Evolutionary conservation across 30 jellyfish, hydroid and myxozoan genomes (phyloP), one percentile per base, ranked within the genome.

Genomic region (Hydractinia symbiolongicarpus): DNA sequence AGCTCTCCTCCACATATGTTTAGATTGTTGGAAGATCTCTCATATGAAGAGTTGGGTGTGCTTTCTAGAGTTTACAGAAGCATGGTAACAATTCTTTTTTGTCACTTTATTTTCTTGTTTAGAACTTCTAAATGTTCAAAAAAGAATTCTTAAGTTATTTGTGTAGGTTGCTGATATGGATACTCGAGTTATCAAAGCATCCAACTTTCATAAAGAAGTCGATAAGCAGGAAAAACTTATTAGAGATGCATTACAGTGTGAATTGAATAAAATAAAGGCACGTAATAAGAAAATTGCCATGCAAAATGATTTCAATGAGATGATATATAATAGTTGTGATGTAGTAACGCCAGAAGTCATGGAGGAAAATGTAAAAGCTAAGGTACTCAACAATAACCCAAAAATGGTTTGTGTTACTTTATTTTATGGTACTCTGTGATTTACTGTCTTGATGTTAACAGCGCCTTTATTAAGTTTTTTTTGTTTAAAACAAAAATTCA

Each of bases 1-100:
- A 9, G 52, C 50, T 15, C 71, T 79, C 85, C 57, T 17, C 17
- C 50, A 20, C 49, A 7, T 15, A 21, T 74, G 44, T 21, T 11
- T 81, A 89, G 96, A 69, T 17, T 50, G 78, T 81, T 89, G 84
- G 95, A 89, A 52, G 79, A 87, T 9, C 62, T 89, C 19, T 73
- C 94, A 40, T 17, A 73, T 14, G 96, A 89, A 52, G 91, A 72
- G 14, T 60, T 89, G 72, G 17, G 8, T 50, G 84, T 68, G 54
- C 50, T 89, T 66, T 79, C 91, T n/a, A 73, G 55, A 13, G 88
- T 79, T 13, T 89, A 89, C 91, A 84, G 81, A 49, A 58, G 62
- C 54, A 54, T 89, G 62, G 96, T 89, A 64, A 64, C 74, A 13
- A 13, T n/a, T 64, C 40, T 30, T 30, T 30, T 30, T 30, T 30